Conservation (phyloP, 2,113 vertebrate genomes). For the Siphamia tubifer region DNA sequence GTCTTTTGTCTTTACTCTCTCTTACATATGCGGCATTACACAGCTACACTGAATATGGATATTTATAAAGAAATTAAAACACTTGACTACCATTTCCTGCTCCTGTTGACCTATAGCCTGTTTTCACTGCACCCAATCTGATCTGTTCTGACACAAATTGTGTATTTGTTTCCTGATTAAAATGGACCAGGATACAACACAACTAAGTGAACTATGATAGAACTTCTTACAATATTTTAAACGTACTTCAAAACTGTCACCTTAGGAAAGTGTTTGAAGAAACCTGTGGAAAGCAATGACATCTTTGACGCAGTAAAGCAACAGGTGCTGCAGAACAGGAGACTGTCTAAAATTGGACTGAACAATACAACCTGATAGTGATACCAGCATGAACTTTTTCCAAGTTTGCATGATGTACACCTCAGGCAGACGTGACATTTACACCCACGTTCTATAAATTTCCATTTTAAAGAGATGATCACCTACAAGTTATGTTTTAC, state of each 20-base stretch:
- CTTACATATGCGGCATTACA: background rate
- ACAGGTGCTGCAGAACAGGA: slow-evolving; percentile 60
- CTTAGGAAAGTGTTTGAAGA: background rate
- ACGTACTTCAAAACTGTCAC: no score
- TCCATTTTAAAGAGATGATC: background rate
- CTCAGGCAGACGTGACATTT: background rate
- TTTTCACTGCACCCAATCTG: background rate
- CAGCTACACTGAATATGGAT: background rate
- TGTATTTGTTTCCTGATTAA: background rate
- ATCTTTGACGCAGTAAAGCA: slow-evolving; percentile 26
- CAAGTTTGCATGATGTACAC: background rate
- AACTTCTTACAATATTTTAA: no score
- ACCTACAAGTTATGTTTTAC: background rate
- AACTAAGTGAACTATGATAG: no score
- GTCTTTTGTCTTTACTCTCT: no score
- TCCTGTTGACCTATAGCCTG: background rate
- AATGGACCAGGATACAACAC: no score
- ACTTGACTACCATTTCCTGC: background rate
- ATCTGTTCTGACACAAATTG: no score
- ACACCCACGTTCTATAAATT: background rate
- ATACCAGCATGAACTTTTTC: slow-evolving; percentile 5
- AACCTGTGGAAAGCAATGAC: background rate
- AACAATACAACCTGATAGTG: slow-evolving; percentile 59
- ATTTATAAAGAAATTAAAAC: background rate
- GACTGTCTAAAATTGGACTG: slow-evolving; percentile 66